Evolutionary conservation across 1,140 invertebrate genomes (phyloP), one percentile per base, ranked within the genome.

Genomic region (Anadara kagoshimensis): DNA sequence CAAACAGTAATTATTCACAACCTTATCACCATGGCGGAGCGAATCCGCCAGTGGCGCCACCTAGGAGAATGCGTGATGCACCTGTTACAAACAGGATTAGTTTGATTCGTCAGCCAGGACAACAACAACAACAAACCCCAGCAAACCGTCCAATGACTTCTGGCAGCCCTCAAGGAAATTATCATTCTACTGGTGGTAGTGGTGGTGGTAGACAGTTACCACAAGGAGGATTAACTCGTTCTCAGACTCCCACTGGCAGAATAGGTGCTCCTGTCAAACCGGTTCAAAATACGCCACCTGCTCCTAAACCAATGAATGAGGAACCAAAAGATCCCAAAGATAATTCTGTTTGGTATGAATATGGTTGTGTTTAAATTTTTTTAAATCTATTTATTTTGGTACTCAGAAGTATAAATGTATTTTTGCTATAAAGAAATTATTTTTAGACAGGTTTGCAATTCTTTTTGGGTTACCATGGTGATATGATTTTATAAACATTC

Each of bases 341-440:
- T 81, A 93, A 92, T 80, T 93, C 94, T 29, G 92, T 96, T 80
- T 97, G 96, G 96, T 97, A 97, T 89, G 96, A 97, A 87, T 97
- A 97, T 90, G 96, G 96, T 81, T 97, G 96, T 91, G 96, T 97
- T 66, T 97, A 77, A 58, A 18, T 63, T 56, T 56, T 53, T 56
- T n/a, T n/a, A n/a, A 36, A 43, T 61, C 58, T 61, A 2, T 18
- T 4, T 4, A 16, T 51, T 4, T 18, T 20, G 2, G 49, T 36
- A 36, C 29, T 36, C 29, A 36, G 29, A 36, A 7, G 7, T 2
- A 36, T 36, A 36, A n/a, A 36, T 36, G 7, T 36, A 36, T 36
- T 36, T 36, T 36, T 36, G 29, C 29, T 36, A 36, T 36, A 36
- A 36, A 36, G 29, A 36, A 36, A 36, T 36, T 36, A 36, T 36